Evolutionary conservation across 2,888 invertebrate genomes (phyloP).

Genomic region (Lithosia quadra): DNA sequence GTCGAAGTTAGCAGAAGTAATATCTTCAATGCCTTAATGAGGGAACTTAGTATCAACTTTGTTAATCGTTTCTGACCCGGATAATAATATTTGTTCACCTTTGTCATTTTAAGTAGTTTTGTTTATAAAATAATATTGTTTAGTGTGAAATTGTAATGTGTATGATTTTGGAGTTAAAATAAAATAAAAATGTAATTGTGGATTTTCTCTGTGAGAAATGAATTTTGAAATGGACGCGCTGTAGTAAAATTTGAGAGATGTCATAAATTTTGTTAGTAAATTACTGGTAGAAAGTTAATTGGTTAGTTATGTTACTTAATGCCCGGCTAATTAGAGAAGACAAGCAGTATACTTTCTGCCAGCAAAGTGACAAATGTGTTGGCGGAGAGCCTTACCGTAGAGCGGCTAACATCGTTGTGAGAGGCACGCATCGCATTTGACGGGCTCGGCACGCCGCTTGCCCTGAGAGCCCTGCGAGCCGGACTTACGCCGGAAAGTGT

Average conservation of each 20-base stretch:
- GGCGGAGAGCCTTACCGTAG: constrained; percentile 82
- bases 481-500: constrained; percentile 88
- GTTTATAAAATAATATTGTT: constrained; percentile 41
- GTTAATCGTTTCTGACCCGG: constrained; percentile 80
- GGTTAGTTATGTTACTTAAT: constrained; percentile 5
- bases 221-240: constrained; percentile 77
- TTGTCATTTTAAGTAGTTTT: constrained; percentile 49
- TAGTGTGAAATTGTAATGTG: constrained; percentile 47
- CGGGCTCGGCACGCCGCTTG: constrained; percentile 84
- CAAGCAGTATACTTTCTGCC: constrained; percentile 60
- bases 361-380: constrained; percentile 62
- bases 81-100: constrained; percentile 53
- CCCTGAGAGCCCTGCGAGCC: constrained; percentile 85
- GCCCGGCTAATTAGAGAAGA: constrained; percentile 42
- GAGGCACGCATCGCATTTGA: constrained; percentile 87
- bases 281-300: constrained; percentile 61
- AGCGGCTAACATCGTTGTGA: constrained; percentile 86
- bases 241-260: constrained; percentile 59
- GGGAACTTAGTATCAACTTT: constrained; percentile 85
- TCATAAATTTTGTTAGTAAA: constrained; percentile 49
- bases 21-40: constrained; percentile 86
- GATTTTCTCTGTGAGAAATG: constrained; percentile 59
- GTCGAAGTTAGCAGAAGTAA: constrained; percentile 82
- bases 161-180: constrained; percentile 50
- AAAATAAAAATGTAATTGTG: constrained; percentile 51